phyloP scores from a whole-genome alignment of 2,797 vertebrate genomes.

The Eulemur albifrons region DNA sequence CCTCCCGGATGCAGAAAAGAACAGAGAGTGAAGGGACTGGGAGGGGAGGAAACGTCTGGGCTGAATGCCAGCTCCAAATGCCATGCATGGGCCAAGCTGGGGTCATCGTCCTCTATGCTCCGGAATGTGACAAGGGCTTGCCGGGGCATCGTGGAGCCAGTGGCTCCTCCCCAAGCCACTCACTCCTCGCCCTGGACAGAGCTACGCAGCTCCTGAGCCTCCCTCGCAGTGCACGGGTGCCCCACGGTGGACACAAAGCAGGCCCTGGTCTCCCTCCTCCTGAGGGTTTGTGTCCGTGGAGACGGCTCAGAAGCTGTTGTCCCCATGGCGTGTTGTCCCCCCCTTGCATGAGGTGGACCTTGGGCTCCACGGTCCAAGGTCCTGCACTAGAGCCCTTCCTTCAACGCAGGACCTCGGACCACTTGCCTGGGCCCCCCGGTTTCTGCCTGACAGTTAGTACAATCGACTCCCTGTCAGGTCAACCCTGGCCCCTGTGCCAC shows the following conservation, averaged over 20 bases:
- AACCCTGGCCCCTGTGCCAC: neutral
- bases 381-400: neutral
- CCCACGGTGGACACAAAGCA: constrained; percentile 69
- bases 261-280: neutral
- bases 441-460: no score
- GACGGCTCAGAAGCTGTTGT: neutral
- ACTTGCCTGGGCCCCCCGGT: neutral
- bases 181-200: constrained; percentile 17
- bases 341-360: neutral
- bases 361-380: neutral
- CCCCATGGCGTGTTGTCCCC: accelerated
- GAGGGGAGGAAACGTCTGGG: neutral
- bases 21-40: neutral
- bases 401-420: accelerated
- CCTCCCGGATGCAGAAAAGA: neutral
- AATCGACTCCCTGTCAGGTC: neutral
- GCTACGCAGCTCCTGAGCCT: constrained; percentile 3
- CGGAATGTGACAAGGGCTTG: constrained; percentile 54
- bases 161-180: neutral
- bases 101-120: neutral
- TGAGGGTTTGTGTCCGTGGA: neutral
- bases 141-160: neutral
- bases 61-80: neutral
- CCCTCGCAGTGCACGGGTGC: constrained; percentile 60
- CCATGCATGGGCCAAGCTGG: neutral